phyloP scores from a whole-genome alignment of 2,797 vertebrate species.

The Chelidonichthys spinosus region DNA sequence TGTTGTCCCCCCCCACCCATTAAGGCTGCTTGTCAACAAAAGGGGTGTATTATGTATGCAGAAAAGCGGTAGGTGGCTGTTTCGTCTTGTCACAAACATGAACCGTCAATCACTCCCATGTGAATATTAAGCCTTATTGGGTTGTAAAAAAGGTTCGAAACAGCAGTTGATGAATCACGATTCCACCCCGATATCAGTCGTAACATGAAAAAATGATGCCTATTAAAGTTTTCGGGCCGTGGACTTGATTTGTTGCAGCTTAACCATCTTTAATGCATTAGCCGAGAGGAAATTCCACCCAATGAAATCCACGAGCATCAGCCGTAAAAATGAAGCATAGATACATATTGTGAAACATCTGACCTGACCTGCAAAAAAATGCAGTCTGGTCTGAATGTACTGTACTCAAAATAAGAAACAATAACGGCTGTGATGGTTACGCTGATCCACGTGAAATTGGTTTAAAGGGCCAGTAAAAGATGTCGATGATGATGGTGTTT shows the following conservation, averaged over 20 bases:
- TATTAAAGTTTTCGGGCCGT: constrained; percentile 20
- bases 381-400: constrained; percentile 45
- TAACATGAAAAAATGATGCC: constrained; percentile 9
- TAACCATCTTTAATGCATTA: constrained; percentile 51
- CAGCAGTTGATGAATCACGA: constrained; percentile 9
- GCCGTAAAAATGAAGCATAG: constrained; percentile 53
- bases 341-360: constrained; percentile 42
- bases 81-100: constrained; percentile 6
- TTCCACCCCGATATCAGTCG: constrained; percentile 23
- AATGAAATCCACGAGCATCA: constrained; percentile 51
- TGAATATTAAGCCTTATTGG: constrained; percentile 12
- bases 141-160: neutral
- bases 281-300: constrained; percentile 58
- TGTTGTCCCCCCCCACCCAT: too few relatives aligned
- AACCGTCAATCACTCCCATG: neutral
- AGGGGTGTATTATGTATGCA: constrained; percentile 11
- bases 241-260: constrained; percentile 54
- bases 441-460: constrained; percentile 6
- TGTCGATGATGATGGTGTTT: neutral
- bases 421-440: neutral
- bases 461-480: neutral
- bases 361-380: constrained; percentile 43
- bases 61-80: constrained; percentile 25
- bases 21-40: constrained; percentile 3
- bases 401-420: constrained; percentile 22